Base-by-base conservation (phyloP, 92 coral and sea anemone species). In the Palythoa grandis region DNA sequence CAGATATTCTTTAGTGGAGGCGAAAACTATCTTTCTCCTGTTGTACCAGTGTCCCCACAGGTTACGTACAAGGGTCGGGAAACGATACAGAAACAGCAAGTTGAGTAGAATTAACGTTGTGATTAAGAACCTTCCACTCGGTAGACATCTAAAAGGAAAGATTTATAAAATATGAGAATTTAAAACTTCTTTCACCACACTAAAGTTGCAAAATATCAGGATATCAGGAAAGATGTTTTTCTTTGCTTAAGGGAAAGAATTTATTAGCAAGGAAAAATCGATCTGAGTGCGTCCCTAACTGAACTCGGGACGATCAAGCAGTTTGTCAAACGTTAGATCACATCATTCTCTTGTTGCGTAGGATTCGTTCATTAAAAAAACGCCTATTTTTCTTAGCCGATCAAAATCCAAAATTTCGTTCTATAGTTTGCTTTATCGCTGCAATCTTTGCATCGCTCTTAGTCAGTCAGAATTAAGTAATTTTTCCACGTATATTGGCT, bases 21-120 rank as follows among this genome's bases (percentile, higher is more conserved):
- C 88, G 39, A 92, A 89, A 47, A 95, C 91, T n/a, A 95, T 95
- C 67, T 90, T 92, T 76, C 90, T 95, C 48, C 99, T 93, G 83
- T 96, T 92, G 70, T 95, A 96, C 98, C 97, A 96, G 24, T 95
- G 98, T n/a, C 89, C 91, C 65, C 89, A 96, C 35, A 96, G 91
- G 72, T 93, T 87, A 72, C 84, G 86, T 53, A 96, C 79, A 63
- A 96, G 89, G 6, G 86, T 82, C 47, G 99, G 99, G 39, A 96
- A 98, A 19, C 99, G 99, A 88, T 96, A 96, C 17, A 96, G 77
- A 24, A 96, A 70, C 20, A 93, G 73, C 60, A 96, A 40, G 89
- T 96, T 96, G 43, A 95, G 74, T 39, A 96, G 83, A 52, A 95
- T 84, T 22, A 96, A 87, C 65, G 90, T 22, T 23, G 91, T 58